Evolutionary conservation across 2,113 vertebrate genomes (phyloP).

Genomic region (Spea bombifrons): DNA sequence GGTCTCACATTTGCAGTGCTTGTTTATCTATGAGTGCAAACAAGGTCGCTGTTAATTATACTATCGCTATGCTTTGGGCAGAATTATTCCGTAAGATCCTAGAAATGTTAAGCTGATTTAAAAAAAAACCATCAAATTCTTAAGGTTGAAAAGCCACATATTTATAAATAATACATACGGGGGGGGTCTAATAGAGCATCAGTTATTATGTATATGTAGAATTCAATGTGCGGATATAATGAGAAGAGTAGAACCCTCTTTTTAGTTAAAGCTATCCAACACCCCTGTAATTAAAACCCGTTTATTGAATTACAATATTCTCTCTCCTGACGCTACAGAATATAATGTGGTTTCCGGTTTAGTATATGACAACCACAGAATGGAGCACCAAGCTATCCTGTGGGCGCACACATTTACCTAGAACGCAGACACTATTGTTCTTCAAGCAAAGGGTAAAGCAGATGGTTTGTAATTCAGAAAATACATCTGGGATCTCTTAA

Average conservation of each 20-base stretch:
- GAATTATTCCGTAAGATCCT: background rate
- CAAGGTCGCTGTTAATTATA: conserved; percentile 48
- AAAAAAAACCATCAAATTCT: background rate
- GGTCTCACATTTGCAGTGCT: background rate
- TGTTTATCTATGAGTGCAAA: conserved; percentile 10
- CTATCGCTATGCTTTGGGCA: conserved; percentile 42
- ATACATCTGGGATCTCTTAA: background rate
- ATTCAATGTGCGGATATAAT: too few species aligned
- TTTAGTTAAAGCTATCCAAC: too few species aligned
- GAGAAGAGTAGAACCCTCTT: too few species aligned
- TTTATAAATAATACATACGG: too few species aligned
- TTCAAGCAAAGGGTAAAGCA: background rate
- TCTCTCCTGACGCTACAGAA: too few species aligned
- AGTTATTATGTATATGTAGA: too few species aligned
- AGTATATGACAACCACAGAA: background rate
- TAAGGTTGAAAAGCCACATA: background rate
- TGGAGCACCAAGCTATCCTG: background rate
- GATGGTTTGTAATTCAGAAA: background rate
- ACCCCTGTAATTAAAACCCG: too few species aligned
- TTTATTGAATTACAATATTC: too few species aligned
- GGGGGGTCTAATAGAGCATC: too few species aligned
- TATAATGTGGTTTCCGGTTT: too few species aligned
- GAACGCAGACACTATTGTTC: background rate
- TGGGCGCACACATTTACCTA: background rate
- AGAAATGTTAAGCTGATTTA: background rate